These are phyloP conservation scores for Pseudochirops cupreus DNA, from an alignment of 2,797 vertebrate species.

Conservation along the genomic window DNA sequence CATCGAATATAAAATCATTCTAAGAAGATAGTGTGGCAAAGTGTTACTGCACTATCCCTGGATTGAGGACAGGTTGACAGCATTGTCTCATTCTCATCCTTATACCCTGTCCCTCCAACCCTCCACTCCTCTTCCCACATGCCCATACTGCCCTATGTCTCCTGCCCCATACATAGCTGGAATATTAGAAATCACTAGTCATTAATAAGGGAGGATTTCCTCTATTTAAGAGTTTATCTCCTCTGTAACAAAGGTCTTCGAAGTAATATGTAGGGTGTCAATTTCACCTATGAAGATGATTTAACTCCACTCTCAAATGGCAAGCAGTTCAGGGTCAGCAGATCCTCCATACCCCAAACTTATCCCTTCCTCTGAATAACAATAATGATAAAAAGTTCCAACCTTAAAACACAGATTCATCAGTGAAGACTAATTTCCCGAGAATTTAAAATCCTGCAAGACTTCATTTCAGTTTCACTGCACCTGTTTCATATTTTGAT, in stretches of 20 bases:
- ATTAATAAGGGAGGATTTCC: background rate
- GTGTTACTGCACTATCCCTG: background rate
- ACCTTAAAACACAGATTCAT: background rate
- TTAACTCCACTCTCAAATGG: slow-evolving; percentile 25
- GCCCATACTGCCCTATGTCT: background rate
- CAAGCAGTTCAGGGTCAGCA: background rate
- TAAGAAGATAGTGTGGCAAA: background rate
- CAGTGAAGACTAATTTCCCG: slow-evolving; percentile 17
- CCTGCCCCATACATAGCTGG: background rate
- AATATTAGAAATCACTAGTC: background rate
- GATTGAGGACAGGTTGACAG: background rate
- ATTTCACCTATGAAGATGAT: background rate
- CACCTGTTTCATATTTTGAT: slow-evolving; percentile 47
- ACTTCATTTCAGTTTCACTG: slow-evolving; percentile 18
- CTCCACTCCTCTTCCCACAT: background rate
- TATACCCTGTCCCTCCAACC: background rate
- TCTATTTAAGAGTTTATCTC: background rate
- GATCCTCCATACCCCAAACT: background rate
- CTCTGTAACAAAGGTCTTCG: background rate
- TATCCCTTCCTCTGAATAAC: background rate
- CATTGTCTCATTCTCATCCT: background rate
- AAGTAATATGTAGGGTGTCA: too few species aligned
- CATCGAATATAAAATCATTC: background rate
- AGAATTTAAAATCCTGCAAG: slow-evolving; percentile 44
- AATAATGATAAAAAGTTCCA: background rate